Evolutionary conservation across 1,140 invertebrate species (phyloP).

Genomic region (Apis mellifera): Amel_HAv3.1 CM009931.2:19524501-19525000

Average conservation of each 20-base stretch:
- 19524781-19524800: conserved; percentile 43
- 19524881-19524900: not conserved
- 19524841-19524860: conserved; percentile 16
- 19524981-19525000: too few relatives aligned
- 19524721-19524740: conserved; percentile 36
- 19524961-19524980: too few relatives aligned
- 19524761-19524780: conserved; percentile 11
- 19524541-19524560: not conserved
- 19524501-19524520: not conserved
- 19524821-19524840: conserved; percentile 14
- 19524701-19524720: not conserved
- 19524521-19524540: not conserved
- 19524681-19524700: not conserved
- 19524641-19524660: not conserved
- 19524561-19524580: not conserved
- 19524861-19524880: not conserved
- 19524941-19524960: not conserved
- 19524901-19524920: not conserved
- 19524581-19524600: not conserved
- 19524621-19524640: conserved; percentile 12
- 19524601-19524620: not conserved
- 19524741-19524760: conserved; percentile 28
- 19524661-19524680: not conserved
- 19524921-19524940: too few relatives aligned
- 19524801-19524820: conserved; percentile 21